Base-by-base conservation (phyloP, 2,113 vertebrate genomes). In the Cyphomyrus plagiostoma region DNA sequence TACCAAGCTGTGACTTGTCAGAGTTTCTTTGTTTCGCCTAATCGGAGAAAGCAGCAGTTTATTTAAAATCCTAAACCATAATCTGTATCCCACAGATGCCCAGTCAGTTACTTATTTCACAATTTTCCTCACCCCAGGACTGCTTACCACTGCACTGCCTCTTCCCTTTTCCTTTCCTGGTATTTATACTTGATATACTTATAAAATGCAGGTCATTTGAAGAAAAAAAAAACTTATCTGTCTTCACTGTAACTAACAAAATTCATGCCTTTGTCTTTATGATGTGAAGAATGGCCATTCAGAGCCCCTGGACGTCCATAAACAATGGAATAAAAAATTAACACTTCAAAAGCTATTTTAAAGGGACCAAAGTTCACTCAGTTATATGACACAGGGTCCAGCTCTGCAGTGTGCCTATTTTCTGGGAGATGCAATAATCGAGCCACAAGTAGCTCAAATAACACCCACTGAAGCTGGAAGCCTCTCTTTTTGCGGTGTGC, bases 391-490 rank as follows among this genome's bases (percentile, higher is more conserved):
- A 26, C n/a, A 30, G 9, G n/a, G 10, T 11, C 1, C 62, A 66
- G 2, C n/a, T 66, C n/a, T 26, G 58, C 58, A 26, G 7, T 66
- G 58, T 26, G 23, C 11, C n/a, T 6, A 53, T 66, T 10, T 66
- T 66, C 62, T 66, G 62, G 23, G 56, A 62, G 7, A 62, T 62
- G 2, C 56, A 62, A 7, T 7, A 62, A 8, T 8, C 58, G 0
- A 26, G 58, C n/a, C 62, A 48, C 8, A 10, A 10, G 7, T 46
- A n/a, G 80, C 80, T 83, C 39, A 48, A 84, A 46, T 2, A 84
- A 21, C 39, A 48, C 19, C 35, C 70, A 88, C 19, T 46, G 93
- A 92, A 93, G 91, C 92, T 93, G 90, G 89, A 93, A 93, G 17
- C 39, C 9, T 9, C 21, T 11, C 19, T 4, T n/a, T 91, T 94